Conservation (phyloP, 2,888 invertebrate species). For the Mermis nigrescens region DNA sequence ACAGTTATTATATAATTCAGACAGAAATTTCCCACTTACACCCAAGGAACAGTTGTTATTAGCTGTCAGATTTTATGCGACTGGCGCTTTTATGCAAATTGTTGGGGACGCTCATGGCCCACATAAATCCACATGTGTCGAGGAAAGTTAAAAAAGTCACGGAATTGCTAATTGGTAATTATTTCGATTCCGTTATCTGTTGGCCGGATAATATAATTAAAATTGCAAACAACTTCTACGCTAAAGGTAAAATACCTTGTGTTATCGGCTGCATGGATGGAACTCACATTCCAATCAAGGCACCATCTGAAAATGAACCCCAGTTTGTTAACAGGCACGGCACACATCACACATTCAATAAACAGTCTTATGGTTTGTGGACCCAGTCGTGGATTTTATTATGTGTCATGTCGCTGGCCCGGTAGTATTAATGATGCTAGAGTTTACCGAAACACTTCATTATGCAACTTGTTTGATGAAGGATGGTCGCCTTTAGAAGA, state of each 20-base stretch:
- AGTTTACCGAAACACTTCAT: not conserved
- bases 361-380: not conserved
- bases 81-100: not conserved
- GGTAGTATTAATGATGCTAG: not conserved
- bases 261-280: no score
- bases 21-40: not conserved
- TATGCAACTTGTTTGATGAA: not conserved
- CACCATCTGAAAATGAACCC: not conserved
- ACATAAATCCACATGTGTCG: not conserved
- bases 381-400: not conserved
- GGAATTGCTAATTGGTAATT: not conserved
- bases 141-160: not conserved
- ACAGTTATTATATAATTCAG: not conserved
- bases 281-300: not conserved
- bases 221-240: not conserved
- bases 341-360: not conserved
- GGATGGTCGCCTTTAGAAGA: not conserved
- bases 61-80: not conserved
- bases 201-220: not conserved
- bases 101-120: not conserved
- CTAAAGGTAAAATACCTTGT: no score
- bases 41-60: not conserved
- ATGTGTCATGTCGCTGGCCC: not conserved
- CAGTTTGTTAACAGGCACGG: not conserved
- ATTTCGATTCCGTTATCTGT: not conserved